Conservation (phyloP, 2,888 invertebrate species). For the Habroteleia sp. region DNA sequence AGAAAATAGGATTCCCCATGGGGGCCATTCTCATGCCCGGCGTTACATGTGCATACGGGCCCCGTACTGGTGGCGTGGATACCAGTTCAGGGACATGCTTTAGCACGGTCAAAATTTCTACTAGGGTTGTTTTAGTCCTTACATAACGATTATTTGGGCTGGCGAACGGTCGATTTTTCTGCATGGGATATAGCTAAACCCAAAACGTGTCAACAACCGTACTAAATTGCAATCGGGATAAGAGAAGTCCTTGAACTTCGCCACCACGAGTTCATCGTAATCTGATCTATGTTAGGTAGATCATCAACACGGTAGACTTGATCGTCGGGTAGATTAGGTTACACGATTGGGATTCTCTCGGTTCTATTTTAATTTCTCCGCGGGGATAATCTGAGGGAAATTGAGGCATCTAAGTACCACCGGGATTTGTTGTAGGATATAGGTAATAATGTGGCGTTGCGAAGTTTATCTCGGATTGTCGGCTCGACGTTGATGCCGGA, state of each 20-base stretch:
- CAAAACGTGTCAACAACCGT: slow-evolving; percentile 19
- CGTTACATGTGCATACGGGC: too few relatives aligned
- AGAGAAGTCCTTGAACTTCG: slow-evolving; percentile 37
- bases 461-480: slow-evolving; percentile 36
- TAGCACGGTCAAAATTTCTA: too few relatives aligned
- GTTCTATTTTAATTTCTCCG: slow-evolving; percentile 44
- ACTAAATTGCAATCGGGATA: slow-evolving; percentile 11
- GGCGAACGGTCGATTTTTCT: too few relatives aligned
- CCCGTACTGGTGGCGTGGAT: too few relatives aligned
- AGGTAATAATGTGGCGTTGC: slow-evolving; percentile 22
- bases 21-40: too few relatives aligned
- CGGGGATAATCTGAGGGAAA: slow-evolving; percentile 31
- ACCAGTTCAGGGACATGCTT: too few relatives aligned
- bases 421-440: too few relatives aligned
- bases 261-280: slow-evolving; percentile 26
- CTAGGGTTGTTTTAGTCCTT: too few relatives aligned
- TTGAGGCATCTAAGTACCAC: slow-evolving; percentile 30
- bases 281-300: slow-evolving; percentile 44
- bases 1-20: too few relatives aligned
- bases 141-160: too few relatives aligned
- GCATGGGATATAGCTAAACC: too few relatives aligned
- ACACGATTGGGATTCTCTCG: slow-evolving; percentile 27
- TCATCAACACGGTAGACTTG: slow-evolving; percentile 47
- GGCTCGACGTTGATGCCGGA: slow-evolving; percentile 31
- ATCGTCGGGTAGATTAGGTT: slow-evolving; percentile 50